Evolutionary conservation across 2,113 vertebrate genomes (phyloP).

Genomic region (Thalassoma bifasciatum): DNA sequence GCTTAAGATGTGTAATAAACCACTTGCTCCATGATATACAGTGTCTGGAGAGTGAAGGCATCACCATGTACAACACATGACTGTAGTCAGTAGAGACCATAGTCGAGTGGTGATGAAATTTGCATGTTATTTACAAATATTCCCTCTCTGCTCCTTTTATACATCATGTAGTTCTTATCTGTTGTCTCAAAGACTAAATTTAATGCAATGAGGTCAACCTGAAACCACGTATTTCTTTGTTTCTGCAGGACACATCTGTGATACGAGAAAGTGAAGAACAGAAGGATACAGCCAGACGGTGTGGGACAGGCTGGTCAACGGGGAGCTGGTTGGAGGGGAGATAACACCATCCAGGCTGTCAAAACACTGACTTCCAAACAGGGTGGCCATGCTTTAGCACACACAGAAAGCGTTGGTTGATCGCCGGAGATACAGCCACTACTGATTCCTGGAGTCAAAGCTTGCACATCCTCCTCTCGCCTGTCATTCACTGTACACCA

Average conservation of each 20-base stretch:
- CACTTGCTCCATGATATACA: no score
- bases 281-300: constrained; percentile 19
- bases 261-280: constrained; percentile 23
- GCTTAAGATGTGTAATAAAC: no score
- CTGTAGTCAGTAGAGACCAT: no score
- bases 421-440: constrained; percentile 22
- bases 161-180: not conserved
- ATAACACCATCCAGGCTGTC: constrained; percentile 6
- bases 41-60: no score
- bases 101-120: no score
- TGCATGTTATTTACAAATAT: no score
- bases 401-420: constrained; percentile 33
- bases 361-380: constrained; percentile 8
- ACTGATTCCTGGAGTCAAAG: constrained; percentile 14
- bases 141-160: not conserved
- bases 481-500: constrained; percentile 16
- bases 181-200: constrained; percentile 23
- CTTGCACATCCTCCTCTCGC: not conserved
- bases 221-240: constrained; percentile 36
- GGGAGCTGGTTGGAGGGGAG: constrained; percentile 41
- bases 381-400: constrained; percentile 71
- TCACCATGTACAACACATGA: no score
- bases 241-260: constrained; percentile 58
- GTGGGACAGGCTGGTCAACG: constrained; percentile 30
- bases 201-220: not conserved